phyloP scores from a whole-genome alignment of 2,113 vertebrate genomes.

The Dunckerocampus dactyliophorus region DNA sequence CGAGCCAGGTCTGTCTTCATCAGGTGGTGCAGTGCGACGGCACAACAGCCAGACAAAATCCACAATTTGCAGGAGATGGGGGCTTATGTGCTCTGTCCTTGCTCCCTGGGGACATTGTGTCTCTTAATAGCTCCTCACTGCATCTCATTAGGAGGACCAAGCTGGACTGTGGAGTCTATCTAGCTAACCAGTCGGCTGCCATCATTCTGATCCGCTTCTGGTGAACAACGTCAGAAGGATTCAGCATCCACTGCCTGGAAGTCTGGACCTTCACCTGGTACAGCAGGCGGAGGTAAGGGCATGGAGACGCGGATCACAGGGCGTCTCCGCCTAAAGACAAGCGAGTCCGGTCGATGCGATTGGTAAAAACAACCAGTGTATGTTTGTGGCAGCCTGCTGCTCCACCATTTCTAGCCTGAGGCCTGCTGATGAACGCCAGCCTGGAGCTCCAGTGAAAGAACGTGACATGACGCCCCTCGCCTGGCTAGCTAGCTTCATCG shows the following conservation, averaged over 20 bases:
- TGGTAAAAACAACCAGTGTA: conserved; percentile 41
- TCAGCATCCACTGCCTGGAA: conserved; percentile 30
- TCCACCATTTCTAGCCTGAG: conserved; percentile 17
- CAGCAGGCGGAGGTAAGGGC: conserved; percentile 10
- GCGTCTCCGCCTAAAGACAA: conserved; percentile 39
- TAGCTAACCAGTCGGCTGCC: neutral
- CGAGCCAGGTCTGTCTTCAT: conserved; percentile 40
- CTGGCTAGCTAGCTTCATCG: conserved; percentile 33
- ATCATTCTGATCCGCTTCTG: conserved; percentile 18
- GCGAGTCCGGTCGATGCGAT: conserved; percentile 54
- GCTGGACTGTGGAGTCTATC: conserved; percentile 13
- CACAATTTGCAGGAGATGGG: conserved; percentile 38
- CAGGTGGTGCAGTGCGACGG: conserved; percentile 70
- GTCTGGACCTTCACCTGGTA: conserved; percentile 21
- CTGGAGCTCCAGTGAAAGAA: conserved; percentile 53
- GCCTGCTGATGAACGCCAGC: conserved; percentile 58
- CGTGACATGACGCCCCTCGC: conserved; percentile 34
- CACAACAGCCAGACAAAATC: conserved; percentile 49
- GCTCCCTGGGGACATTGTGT: conserved; percentile 6
- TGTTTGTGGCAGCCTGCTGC: conserved; percentile 31
- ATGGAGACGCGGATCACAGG: conserved; percentile 15
- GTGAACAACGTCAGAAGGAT: conserved; percentile 34
- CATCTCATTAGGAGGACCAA: conserved; percentile 59
- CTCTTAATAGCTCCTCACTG: conserved; percentile 28
- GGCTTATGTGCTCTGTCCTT: neutral